phyloP scores from a whole-genome alignment of 2,113 vertebrate species.

The Rousettus leschenaultii region DNA sequence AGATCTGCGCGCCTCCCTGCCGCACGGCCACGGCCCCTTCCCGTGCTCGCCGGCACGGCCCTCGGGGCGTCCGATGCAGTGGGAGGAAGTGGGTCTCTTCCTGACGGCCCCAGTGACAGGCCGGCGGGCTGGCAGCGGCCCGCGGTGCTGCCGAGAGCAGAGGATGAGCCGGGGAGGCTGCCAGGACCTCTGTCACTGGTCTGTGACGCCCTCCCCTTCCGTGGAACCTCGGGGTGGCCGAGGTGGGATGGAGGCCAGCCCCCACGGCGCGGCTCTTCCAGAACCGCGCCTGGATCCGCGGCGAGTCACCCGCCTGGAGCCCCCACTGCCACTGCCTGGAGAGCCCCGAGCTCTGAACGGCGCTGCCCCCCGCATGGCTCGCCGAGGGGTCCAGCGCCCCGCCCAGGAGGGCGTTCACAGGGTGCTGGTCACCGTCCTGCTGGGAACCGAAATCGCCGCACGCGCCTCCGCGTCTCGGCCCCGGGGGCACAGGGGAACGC shows the following conservation, averaged over 20 bases:
- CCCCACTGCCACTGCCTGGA: rapidly evolving
- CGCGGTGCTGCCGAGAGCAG: rapidly evolving
- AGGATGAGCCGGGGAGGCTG: background rate
- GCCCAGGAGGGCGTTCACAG: background rate
- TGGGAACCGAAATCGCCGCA: background rate
- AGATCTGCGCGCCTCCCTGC: rapidly evolving
- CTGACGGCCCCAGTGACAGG: background rate
- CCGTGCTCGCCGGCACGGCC: rapidly evolving
- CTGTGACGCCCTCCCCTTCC: background rate
- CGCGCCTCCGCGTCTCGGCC: background rate
- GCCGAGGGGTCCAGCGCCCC: background rate
- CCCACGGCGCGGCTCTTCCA: background rate
- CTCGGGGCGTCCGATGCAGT: rapidly evolving
- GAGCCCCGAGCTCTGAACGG: background rate
- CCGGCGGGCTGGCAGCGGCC: background rate
- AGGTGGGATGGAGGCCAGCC: background rate
- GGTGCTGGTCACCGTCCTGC: rapidly evolving
- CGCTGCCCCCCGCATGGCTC: rapidly evolving
- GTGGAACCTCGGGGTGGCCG: background rate
- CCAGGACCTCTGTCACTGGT: too few relatives aligned
- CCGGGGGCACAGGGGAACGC: background rate
- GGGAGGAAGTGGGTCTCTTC: background rate
- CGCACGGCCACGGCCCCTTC: rapidly evolving
- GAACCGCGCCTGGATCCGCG: background rate
- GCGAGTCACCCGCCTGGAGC: background rate